A percentile compares a stretch with the other conserved stretches of the same genome.
Evolutionary conservation across 2,888 invertebrate species (phyloP).

Genomic region (Liopterus haemorrhoidalis): DNA sequence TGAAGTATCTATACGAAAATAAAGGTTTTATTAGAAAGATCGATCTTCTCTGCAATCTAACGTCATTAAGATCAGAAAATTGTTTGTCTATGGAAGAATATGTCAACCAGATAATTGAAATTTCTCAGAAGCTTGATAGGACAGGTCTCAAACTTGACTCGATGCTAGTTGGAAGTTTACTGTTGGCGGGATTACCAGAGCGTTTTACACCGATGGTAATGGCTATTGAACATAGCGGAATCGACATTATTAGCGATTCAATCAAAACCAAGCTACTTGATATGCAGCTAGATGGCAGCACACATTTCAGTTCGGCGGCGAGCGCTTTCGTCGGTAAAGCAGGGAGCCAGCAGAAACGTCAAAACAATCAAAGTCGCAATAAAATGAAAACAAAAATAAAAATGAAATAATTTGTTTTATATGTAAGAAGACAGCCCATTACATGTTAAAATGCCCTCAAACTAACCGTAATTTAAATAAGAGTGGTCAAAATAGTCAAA

Average conservation of each 20-base stretch:
- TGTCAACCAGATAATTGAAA: conserved; percentile 31
- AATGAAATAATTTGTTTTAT: too few species aligned
- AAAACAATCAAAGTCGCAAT: neutral
- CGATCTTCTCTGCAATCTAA: conserved; percentile 29
- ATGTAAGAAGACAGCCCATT: too few species aligned
- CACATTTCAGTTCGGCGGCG: conserved; percentile 8
- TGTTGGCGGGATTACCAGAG: conserved; percentile 35
- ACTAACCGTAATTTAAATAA: too few species aligned
- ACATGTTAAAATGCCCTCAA: too few species aligned
- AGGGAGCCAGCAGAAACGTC: conserved; percentile 3
- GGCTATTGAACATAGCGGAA: conserved; percentile 32
- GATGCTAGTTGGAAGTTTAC: conserved; percentile 34
- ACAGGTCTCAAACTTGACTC: conserved; percentile 31
- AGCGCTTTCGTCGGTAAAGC: neutral
- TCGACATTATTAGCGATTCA: conserved; percentile 30
- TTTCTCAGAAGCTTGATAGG: conserved; percentile 31
- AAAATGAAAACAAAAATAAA: conserved; percentile 1
- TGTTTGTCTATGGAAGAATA: conserved; percentile 33
- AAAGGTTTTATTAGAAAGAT: conserved; percentile 34
- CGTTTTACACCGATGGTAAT: conserved; percentile 36
- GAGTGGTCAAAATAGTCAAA: too few species aligned
- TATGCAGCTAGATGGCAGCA: conserved; percentile 8
- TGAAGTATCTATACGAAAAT: conserved; percentile 31
- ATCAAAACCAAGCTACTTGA: conserved; percentile 35
- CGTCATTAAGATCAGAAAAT: conserved; percentile 29